These are phyloP conservation scores for Tanypteryx hageni DNA, from an alignment of 2,888 invertebrate species.

Conservation along the genomic window DNA sequence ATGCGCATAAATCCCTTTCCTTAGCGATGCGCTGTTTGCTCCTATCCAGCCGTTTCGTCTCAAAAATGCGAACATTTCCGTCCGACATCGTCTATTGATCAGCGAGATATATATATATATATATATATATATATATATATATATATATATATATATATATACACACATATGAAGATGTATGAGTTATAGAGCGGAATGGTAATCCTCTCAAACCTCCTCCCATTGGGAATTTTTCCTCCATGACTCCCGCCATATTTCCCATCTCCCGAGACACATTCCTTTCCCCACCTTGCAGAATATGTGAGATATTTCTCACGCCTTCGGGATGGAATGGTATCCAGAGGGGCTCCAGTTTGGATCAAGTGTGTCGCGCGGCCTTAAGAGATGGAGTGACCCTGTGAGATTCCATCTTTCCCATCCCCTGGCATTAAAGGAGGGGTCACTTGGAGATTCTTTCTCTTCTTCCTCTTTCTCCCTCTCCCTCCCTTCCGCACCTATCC, in stretches of 20 bases:
- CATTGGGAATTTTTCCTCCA: too few species aligned
- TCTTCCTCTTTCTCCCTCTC: background rate
- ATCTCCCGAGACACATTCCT: background rate
- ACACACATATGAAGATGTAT: too few species aligned
- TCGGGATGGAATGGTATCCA: background rate
- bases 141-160: too few species aligned
- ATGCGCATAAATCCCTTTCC: too few species aligned
- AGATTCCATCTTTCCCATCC: background rate
- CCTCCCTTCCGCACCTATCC: background rate
- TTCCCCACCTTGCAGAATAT: background rate
- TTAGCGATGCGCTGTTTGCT: too few species aligned
- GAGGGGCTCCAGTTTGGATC: background rate
- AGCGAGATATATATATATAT: too few species aligned
- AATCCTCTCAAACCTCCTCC: too few species aligned
- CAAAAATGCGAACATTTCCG: too few species aligned
- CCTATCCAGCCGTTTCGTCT: too few species aligned
- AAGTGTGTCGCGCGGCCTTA: background rate
- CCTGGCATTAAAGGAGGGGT: background rate
- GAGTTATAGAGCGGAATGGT: too few species aligned
- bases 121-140: too few species aligned
- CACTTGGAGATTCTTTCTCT: background rate
- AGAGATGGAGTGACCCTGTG: background rate
- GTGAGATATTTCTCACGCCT: background rate
- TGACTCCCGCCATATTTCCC: background rate
- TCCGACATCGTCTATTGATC: too few species aligned